Evolutionary conservation across 2,888 invertebrate genomes (phyloP).

Genomic region (Harpalus rufipes): DNA sequence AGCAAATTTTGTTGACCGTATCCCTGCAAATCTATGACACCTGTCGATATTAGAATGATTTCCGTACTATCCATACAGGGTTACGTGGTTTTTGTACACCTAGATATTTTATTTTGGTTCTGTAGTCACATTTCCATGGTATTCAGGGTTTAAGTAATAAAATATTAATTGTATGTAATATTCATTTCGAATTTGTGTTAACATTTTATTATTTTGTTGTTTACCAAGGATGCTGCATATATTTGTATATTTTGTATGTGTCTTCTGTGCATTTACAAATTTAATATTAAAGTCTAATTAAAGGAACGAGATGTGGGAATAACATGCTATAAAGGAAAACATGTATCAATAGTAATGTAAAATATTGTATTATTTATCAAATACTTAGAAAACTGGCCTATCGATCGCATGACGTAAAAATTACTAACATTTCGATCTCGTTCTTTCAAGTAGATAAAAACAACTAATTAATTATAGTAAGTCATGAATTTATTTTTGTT

Average conservation of each 20-base stretch:
- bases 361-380: background rate
- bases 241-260: conserved; percentile 8
- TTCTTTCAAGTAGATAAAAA: background rate
- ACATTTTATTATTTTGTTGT: conserved; percentile 15
- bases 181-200: conserved; percentile 28
- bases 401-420: too few relatives aligned
- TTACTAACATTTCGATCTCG: too few relatives aligned
- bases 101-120: background rate
- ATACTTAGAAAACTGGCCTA: background rate
- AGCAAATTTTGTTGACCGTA: conserved; percentile 84
- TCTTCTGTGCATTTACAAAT: conserved; percentile 10
- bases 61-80: conserved; percentile 52
- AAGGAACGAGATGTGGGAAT: background rate
- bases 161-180: conserved; percentile 4
- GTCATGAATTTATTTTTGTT: conserved; percentile 31
- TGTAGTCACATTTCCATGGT: conserved; percentile 7
- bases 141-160: conserved; percentile 18
- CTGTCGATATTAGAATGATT: conserved; percentile 59
- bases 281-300: conserved; percentile 6
- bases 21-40: conserved; percentile 77
- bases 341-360: background rate
- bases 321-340: background rate
- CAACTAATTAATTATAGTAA: conserved; percentile 1
- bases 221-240: conserved; percentile 28
- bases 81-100: conserved; percentile 26